phyloP scores from a whole-genome alignment of 2,113 vertebrate species.

The Gyps fulvus region DNA sequence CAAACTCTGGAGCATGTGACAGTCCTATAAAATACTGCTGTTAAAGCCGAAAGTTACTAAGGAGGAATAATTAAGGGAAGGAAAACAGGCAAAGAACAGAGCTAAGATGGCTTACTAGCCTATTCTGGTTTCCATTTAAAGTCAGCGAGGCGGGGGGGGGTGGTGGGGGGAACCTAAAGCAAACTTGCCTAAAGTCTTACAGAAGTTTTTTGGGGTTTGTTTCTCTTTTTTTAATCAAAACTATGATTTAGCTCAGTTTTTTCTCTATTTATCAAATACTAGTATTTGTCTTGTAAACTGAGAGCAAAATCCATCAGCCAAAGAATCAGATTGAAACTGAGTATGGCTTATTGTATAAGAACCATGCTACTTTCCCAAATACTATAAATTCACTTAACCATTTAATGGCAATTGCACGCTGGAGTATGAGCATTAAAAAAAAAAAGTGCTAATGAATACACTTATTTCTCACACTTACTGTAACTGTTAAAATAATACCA shows the following conservation, averaged over 20 bases:
- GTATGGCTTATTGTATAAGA: not conserved
- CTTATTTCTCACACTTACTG: not conserved
- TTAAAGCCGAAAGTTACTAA: not conserved
- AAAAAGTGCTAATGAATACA: not conserved
- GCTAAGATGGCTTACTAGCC: not conserved
- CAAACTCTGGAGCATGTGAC: not conserved
- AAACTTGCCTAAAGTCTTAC: not conserved
- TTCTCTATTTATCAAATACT: not conserved
- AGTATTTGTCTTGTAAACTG: not conserved
- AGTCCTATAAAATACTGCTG: not conserved
- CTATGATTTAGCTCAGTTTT: not conserved
- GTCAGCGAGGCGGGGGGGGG: not conserved
- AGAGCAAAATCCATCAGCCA: not conserved
- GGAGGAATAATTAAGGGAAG: not conserved
- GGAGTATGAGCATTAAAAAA: not conserved
- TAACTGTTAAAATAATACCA: not conserved
- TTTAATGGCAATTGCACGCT: not conserved
- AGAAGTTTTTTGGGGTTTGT: not conserved
- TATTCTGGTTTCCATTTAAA: not conserved
- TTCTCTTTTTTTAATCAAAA: not conserved
- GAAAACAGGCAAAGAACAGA: not conserved
- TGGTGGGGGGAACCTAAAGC: not conserved
- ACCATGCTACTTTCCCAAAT: not conserved
- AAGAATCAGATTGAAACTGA: not conserved
- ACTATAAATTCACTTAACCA: not conserved